Conservation (phyloP, 2,113 vertebrate genomes). For the Oryzias melastigma region DNA sequence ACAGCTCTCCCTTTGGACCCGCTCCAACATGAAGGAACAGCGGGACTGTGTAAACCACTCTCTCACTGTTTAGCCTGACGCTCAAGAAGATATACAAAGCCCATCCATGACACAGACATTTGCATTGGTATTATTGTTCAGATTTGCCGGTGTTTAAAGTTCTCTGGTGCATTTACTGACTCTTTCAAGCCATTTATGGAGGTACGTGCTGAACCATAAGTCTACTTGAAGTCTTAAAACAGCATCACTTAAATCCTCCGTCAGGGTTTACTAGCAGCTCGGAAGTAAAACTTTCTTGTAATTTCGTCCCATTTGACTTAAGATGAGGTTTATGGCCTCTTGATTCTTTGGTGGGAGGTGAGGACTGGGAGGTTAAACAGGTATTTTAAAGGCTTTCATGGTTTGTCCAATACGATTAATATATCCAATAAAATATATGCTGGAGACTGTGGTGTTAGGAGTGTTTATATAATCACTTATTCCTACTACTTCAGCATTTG, state of each 20-base stretch:
- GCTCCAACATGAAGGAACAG: conserved; percentile 38
- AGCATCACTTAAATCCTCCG: conserved; percentile 2
- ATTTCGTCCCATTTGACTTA: not conserved
- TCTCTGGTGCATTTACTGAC: conserved; percentile 8
- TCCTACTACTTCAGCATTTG: conserved; percentile 33
- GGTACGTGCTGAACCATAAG: conserved; percentile 12
- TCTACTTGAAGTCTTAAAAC: conserved; percentile 20
- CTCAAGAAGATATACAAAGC: conserved; percentile 55
- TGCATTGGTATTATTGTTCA: conserved; percentile 24
- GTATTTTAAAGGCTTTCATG: conserved; percentile 3
- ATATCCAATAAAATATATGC: conserved; percentile 18
- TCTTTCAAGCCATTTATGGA: conserved; percentile 64
- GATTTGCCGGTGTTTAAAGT: conserved; percentile 1
- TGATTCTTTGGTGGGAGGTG: not conserved
- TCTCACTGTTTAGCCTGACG: conserved; percentile 63
- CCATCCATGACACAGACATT: conserved; percentile 32
- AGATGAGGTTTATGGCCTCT: conserved; percentile 10
- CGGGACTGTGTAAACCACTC: conserved; percentile 61
- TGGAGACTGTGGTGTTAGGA: conserved; percentile 30
- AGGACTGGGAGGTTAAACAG: conserved; percentile 8
- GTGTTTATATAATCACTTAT: conserved; percentile 31
- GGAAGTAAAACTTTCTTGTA: conserved; percentile 8
- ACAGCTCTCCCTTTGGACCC: conserved; percentile 22
- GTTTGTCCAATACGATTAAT: conserved; percentile 18
- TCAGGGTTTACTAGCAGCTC: conserved; percentile 25